These are phyloP conservation scores for Ochropleura leucogaster DNA, from an alignment of 2,888 invertebrate genomes.

Conservation along the genomic window DNA sequence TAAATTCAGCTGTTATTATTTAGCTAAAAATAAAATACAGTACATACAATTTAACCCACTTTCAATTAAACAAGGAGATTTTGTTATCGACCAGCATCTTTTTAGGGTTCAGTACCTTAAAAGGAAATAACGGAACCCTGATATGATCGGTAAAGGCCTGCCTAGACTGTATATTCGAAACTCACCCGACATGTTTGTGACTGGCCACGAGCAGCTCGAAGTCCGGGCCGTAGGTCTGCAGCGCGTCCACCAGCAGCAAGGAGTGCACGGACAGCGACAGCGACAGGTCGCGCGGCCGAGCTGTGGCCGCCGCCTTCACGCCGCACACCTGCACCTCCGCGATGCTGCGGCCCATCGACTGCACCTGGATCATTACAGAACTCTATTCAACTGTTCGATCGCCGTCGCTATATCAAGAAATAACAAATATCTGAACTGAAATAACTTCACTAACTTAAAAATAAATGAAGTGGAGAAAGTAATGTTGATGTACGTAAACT, in stretches of 20 bases:
- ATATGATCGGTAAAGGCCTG: no score
- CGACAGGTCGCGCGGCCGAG: slow-evolving; percentile 93
- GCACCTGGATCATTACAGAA: slow-evolving; percentile 86
- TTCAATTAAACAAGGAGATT: no score
- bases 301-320: slow-evolving; percentile 94
- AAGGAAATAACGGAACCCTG: no score
- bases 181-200: slow-evolving; percentile 97
- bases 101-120: no score
- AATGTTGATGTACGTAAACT: no score
- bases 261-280: slow-evolving; percentile 97
- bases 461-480: no score
- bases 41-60: no score
- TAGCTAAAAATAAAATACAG: no score
- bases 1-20: no score
- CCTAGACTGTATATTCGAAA: background rate
- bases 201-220: slow-evolving; percentile 98
- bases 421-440: no score
- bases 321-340: slow-evolving; percentile 98
- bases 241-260: slow-evolving; percentile 97
- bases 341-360: slow-evolving; percentile 96
- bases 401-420: background rate
- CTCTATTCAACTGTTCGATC: background rate
- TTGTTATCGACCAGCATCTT: no score
- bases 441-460: no score
- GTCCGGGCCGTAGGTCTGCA: slow-evolving; percentile 98